Evolutionary conservation across 2,888 invertebrate genomes (phyloP).

Genomic region (Adelognathus sp.): DNA sequence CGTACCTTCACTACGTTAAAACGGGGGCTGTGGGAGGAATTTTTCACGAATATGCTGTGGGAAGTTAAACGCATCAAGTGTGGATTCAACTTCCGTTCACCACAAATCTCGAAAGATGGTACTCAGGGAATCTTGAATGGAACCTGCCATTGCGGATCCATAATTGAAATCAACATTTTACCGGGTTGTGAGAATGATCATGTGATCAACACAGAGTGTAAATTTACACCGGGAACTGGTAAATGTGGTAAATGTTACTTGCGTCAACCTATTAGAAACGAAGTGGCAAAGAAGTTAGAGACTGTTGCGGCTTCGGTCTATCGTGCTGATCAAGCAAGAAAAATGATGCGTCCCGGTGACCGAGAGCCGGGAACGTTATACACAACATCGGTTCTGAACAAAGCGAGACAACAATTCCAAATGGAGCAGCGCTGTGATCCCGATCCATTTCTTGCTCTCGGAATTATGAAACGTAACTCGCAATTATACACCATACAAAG

Average conservation of each 20-base stretch:
- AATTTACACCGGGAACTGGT: neutral
- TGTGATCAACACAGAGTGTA: neutral
- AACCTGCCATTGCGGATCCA: neutral
- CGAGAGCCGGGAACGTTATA: constrained; percentile 6
- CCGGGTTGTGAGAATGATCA: neutral
- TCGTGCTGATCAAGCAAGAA: neutral
- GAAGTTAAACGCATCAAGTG: constrained; percentile 6
- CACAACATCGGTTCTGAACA: neutral
- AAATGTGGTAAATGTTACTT: constrained; percentile 7
- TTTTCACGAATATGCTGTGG: neutral
- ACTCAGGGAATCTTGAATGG: neutral
- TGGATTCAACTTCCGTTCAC: constrained; percentile 1
- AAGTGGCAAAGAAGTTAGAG: neutral
- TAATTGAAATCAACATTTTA: neutral
- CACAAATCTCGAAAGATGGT: neutral
- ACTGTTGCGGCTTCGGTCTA: neutral
- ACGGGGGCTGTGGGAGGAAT: neutral
- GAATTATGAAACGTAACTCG: neutral
- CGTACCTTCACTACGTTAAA: neutral
- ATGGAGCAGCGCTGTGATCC: neutral
- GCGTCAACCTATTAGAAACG: neutral
- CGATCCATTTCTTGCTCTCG: neutral
- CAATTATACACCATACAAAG: neutral
- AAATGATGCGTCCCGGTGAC: neutral
- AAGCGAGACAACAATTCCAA: neutral